Percentiles rank a stretch among this genome's conserved stretches.
phyloP scores from a whole-genome alignment of 2,888 invertebrate species.

The Oligia fasciuncula region DNA sequence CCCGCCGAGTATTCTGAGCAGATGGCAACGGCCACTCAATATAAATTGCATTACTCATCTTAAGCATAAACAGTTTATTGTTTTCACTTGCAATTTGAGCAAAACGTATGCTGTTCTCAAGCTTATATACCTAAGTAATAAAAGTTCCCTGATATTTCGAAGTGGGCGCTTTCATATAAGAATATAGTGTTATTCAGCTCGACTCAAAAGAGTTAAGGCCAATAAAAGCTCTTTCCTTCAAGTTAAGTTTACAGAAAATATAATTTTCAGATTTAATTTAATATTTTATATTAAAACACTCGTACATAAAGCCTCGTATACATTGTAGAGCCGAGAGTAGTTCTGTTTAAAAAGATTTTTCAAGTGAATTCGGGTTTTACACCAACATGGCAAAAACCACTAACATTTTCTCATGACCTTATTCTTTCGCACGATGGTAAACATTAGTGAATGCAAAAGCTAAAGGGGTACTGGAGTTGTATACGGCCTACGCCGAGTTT shows the following conservation, averaged over 20 bases:
- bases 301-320: constrained; percentile 11
- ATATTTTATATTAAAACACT: constrained; percentile 27
- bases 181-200: constrained; percentile 25
- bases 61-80: constrained; percentile 35
- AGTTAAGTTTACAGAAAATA: constrained; percentile 26
- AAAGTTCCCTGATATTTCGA: constrained; percentile 7
- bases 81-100: constrained; percentile 19
- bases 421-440: constrained; percentile 53
- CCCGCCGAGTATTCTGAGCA: constrained; percentile 67
- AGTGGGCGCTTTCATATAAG: not conserved
- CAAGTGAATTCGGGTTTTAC: constrained; percentile 21
- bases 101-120: not conserved
- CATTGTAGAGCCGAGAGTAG: constrained; percentile 21
- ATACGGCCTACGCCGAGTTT: constrained; percentile 53
- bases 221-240: constrained; percentile 24
- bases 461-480: constrained; percentile 47
- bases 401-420: constrained; percentile 55
- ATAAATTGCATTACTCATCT: constrained; percentile 55
- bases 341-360: constrained; percentile 35
- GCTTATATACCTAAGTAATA: constrained; percentile 10
- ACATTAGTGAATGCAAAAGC: constrained; percentile 56
- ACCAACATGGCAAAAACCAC: constrained; percentile 37
- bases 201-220: constrained; percentile 3
- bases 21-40: constrained; percentile 64
- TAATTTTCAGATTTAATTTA: constrained; percentile 12